phyloP scores from a whole-genome alignment of 2,888 invertebrate genomes.

The Pterostichus madidus region DNA sequence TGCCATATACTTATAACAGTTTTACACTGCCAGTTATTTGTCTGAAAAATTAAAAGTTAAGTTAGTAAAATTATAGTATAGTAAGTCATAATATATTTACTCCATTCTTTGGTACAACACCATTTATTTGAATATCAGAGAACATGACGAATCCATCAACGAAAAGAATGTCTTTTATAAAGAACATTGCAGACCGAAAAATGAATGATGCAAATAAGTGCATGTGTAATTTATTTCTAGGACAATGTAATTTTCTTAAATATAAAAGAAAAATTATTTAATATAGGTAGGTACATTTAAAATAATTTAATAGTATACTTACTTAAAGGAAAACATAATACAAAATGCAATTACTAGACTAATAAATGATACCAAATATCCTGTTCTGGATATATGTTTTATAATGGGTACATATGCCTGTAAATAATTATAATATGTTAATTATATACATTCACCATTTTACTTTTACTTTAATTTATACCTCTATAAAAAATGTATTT shows the following conservation, averaged over 20 bases:
- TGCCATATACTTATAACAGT: conserved; percentile 83
- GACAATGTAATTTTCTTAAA: conserved; percentile 83
- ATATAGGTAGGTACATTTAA: background rate
- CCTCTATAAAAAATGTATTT: conserved; percentile 30
- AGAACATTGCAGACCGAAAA: conserved; percentile 81
- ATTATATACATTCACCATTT: conserved; percentile 42
- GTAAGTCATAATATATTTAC: background rate
- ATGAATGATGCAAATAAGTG: conserved; percentile 86
- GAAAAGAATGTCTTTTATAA: conserved; percentile 81
- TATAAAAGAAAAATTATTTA: conserved; percentile 64
- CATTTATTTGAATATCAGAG: conserved; percentile 76
- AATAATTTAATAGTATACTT: conserved; percentile 72
- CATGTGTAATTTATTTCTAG: conserved; percentile 85
- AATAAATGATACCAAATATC: conserved; percentile 80
- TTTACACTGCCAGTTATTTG: conserved; percentile 84
- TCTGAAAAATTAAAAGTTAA: conserved; percentile 71
- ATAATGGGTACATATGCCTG: conserved; percentile 79
- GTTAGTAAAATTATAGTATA: conserved; percentile 11
- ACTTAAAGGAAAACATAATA: conserved; percentile 81
- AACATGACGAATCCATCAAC: conserved; percentile 79
- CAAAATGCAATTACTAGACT: conserved; percentile 80
- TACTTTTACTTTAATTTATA: conserved; percentile 65
- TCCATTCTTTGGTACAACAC: conserved; percentile 68
- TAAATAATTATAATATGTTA: conserved; percentile 70
- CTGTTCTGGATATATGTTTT: conserved; percentile 79